phyloP scores from a whole-genome alignment of 1,140 invertebrate species.

The Papilio dardanus region DNA sequence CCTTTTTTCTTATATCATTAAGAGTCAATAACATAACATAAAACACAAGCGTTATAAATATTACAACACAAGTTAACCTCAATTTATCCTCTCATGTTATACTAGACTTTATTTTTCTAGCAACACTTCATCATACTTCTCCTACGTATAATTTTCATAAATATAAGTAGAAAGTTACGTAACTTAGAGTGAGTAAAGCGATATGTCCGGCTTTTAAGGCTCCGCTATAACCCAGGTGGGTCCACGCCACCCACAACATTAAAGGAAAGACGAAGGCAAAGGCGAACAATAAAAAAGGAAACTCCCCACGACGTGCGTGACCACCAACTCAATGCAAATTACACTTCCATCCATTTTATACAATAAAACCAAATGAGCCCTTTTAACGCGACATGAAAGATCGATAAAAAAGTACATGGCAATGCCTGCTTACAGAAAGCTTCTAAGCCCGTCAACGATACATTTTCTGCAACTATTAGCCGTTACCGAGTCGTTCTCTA shows the following conservation, averaged over 20 bases:
- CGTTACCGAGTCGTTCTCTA: background rate
- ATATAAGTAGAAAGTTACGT: constrained; percentile 10
- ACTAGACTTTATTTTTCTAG: background rate
- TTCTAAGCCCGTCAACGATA: constrained; percentile 30
- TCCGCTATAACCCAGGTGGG: constrained; percentile 35
- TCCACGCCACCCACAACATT: constrained; percentile 59
- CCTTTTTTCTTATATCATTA: no score
- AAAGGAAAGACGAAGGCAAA: constrained; percentile 63
- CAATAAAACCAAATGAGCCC: constrained; percentile 80
- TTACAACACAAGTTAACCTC: background rate
- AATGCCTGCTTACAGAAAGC: constrained; percentile 41
- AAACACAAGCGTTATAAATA: background rate
- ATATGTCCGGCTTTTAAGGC: constrained; percentile 36
- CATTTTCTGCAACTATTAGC: constrained; percentile 35
- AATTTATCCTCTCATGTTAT: background rate
- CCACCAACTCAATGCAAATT: constrained; percentile 79
- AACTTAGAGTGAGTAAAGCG: constrained; percentile 27
- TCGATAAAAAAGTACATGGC: constrained; percentile 73
- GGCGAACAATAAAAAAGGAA: constrained; percentile 77
- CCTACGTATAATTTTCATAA: constrained; percentile 9
- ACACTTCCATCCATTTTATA: constrained; percentile 79
- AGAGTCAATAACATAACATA: no score
- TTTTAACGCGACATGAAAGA: constrained; percentile 79
- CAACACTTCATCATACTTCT: background rate
- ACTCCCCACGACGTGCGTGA: constrained; percentile 73